phyloP scores from a whole-genome alignment of 2,797 vertebrate genomes.

The Neosilurus mollespiculum region DNA sequence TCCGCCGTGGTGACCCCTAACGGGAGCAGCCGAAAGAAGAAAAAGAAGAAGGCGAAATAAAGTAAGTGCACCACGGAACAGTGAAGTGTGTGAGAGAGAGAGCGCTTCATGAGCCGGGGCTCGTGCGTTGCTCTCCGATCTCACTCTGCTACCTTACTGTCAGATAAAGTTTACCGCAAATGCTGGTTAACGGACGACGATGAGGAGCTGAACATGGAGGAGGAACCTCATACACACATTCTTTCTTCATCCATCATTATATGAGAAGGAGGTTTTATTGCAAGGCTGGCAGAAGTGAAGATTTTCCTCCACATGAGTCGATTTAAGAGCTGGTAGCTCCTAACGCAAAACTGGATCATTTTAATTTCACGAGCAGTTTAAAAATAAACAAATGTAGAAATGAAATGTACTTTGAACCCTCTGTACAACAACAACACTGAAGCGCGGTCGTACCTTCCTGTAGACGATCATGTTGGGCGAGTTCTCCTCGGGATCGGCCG shows the following conservation, averaged over 20 bases:
- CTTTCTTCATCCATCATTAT: neutral
- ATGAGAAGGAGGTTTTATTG: neutral
- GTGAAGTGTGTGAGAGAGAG: neutral
- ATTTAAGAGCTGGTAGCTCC: neutral
- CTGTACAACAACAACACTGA: neutral
- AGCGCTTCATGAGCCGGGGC: neutral
- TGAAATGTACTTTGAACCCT: neutral
- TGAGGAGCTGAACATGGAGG: neutral
- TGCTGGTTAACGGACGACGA: too few relatives aligned
- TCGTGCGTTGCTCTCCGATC: neutral
- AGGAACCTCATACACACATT: neutral
- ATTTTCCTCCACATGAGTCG: neutral
- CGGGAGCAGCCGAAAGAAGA: too few relatives aligned
- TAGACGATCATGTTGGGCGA: constrained; percentile 98
- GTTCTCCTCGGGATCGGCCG: constrained; percentile 83
- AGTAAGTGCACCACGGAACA: neutral
- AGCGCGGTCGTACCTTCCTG: constrained; percentile 84
- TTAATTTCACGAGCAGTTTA: neutral
- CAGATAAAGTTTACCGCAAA: too few relatives aligned
- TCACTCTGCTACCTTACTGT: neutral
- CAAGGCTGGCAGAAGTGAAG: neutral
- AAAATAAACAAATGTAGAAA: neutral
- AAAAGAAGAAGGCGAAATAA: neutral
- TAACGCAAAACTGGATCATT: too few relatives aligned
- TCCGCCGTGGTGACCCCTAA: too few relatives aligned